These are phyloP conservation scores for Brachionus plicatilis DNA, from an alignment of 1,140 invertebrate genomes.

Conservation along the genomic window DNA sequence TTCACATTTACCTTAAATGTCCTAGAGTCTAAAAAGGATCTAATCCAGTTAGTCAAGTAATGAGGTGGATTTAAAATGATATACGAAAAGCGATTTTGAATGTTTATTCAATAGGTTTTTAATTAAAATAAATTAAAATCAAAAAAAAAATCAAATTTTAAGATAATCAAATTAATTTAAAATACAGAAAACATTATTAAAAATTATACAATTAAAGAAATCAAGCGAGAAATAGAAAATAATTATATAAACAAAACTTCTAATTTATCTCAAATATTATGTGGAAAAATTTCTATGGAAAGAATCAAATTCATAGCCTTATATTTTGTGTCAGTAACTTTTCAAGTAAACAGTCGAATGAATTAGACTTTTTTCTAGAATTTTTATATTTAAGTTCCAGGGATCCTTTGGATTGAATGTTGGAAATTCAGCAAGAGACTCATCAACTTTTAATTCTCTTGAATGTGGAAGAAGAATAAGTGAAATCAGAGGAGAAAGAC, in stretches of 20 bases:
- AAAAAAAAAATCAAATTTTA: not conserved
- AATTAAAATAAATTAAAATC: not conserved
- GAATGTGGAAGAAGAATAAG: slow-evolving; percentile 5
- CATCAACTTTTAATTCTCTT: not conserved
- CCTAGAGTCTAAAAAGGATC: too few relatives aligned
- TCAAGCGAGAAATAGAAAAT: not conserved
- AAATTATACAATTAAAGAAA: not conserved
- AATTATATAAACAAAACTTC: not conserved
- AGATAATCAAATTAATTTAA: not conserved
- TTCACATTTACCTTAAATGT: too few relatives aligned
- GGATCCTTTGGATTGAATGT: not conserved
- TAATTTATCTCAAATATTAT: too few relatives aligned
- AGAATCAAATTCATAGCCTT: not conserved
- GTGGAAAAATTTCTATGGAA: not conserved
- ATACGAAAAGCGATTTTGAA: too few relatives aligned
- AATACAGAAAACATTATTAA: not conserved
- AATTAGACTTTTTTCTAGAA: too few relatives aligned
- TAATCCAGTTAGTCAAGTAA: too few relatives aligned
- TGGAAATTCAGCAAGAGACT: not conserved
- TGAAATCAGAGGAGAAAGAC: not conserved
- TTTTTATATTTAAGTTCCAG: not conserved
- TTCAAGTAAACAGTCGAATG: too few relatives aligned
- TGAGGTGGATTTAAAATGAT: too few relatives aligned
- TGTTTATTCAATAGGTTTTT: not conserved
- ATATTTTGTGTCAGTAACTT: too few relatives aligned